Percentiles rank a stretch among this genome's conserved stretches.
Conservation (phyloP, 2,797 vertebrate species). For the Hyperoplus lanceolatus region DNA sequence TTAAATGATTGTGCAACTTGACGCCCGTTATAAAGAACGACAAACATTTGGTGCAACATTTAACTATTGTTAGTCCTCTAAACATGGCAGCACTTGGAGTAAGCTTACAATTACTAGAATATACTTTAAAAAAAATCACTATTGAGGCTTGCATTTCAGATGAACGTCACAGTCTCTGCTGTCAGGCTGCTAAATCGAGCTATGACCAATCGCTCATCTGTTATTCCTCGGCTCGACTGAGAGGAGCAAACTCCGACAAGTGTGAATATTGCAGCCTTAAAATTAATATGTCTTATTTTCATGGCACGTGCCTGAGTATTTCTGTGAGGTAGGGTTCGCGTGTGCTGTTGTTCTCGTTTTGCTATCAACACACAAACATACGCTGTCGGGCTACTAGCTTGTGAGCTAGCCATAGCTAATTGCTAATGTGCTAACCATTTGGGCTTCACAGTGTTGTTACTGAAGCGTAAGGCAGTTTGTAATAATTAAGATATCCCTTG, state of each 20-base stretch:
- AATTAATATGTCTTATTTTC: neutral
- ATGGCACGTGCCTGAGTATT: neutral
- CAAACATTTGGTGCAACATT: accelerated
- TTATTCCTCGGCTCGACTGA: conserved; percentile 41
- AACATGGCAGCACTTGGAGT: accelerated
- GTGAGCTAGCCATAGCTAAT: conserved; percentile 45
- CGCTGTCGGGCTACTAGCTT: conserved; percentile 19
- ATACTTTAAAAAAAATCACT: neutral
- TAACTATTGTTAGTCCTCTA: accelerated
- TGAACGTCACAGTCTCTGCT: conserved; percentile 39
- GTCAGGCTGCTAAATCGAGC: conserved; percentile 70
- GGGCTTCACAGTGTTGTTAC: neutral
- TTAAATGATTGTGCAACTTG: neutral
- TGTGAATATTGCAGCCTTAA: conserved; percentile 19
- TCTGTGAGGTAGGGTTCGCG: neutral
- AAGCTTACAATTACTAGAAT: accelerated
- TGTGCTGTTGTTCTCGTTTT: neutral
- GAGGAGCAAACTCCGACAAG: conserved; percentile 39
- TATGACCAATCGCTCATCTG: conserved; percentile 56
- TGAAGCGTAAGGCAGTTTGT: neutral
- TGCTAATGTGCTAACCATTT: conserved; percentile 56
- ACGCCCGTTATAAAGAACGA: neutral
- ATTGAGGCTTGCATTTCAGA: conserved; percentile 5
- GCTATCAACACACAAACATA: neutral
- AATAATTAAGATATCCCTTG: neutral